Base-by-base conservation (phyloP, 2,113 vertebrate species). In the Coturnix japonica region DNA sequence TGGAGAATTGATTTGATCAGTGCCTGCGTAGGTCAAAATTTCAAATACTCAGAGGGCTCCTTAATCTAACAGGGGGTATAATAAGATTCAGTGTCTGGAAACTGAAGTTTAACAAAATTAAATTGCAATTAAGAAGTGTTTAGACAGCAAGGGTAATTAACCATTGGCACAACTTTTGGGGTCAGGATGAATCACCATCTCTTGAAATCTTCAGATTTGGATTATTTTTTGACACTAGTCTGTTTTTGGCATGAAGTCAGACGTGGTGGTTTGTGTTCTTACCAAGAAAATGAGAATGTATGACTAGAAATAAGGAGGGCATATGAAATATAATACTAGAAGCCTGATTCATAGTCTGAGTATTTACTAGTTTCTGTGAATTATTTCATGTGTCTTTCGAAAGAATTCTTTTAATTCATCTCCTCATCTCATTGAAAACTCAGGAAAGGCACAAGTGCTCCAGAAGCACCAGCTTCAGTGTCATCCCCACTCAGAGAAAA, bases 1-100 rank as follows among this genome's bases (percentile, higher is more conserved):
- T 72, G 76, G 43, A 91, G 90, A 87, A 81, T 80, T 71, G 87
- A 95, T 96, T 94, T 95, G 93, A 95, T 95, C 91, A 67, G 85
- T 83, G 82, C 69, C 65, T 93, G 61, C 43, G 15, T 4, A 61
- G 93, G 90, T 94, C 82, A 95, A 74, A 90, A 53, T 93, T 94
- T 81, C 61, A 90, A 51, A 91, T 94, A 74, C 85, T 94, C 90
- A 65, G 69, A 87, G 90, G 88, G 53, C 88, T 95, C 61, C 93
- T 94, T 95, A 95, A 93, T 95, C 90, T 94, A 88, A 70, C 80
- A 93, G 80, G 77, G 90, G 61, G 56, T 88, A 35, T 82, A 87
- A 91, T 71, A 93, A 85, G 85, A 93, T 91, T 85, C 80, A 61
- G 39, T 83, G 82, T 47, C 82, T 78, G 65, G 76, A 81, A 83